A percentile compares a stretch with the other conserved stretches of the same genome.
Evolutionary conservation across 2,797 vertebrate species (phyloP).

Genomic region (Tapera naevia): DNA sequence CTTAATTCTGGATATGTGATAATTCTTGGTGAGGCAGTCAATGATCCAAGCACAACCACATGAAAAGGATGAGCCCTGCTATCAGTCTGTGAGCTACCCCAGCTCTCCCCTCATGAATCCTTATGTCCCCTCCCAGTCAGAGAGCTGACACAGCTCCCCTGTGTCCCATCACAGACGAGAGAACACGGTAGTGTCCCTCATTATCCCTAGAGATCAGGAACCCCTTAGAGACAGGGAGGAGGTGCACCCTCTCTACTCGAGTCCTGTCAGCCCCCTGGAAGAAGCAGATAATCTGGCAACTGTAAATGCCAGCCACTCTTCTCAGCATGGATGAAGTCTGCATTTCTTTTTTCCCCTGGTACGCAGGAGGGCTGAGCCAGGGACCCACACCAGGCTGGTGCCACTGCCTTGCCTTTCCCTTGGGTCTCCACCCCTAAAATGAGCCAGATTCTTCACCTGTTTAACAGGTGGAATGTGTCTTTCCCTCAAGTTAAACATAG

Average conservation of each 20-base stretch:
- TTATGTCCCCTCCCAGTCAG: background rate
- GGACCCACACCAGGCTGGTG: background rate
- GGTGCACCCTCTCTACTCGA: background rate
- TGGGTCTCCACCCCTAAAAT: background rate
- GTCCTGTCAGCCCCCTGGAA: background rate
- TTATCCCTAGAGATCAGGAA: slow-evolving; percentile 42
- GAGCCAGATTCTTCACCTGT: background rate
- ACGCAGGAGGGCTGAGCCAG: background rate
- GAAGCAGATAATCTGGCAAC: slow-evolving; percentile 1
- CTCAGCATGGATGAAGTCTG: background rate
- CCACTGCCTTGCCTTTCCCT: background rate
- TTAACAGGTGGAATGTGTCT: background rate
- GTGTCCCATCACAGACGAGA: slow-evolving; percentile 11
- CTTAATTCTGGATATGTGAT: background rate
- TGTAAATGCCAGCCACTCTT: background rate
- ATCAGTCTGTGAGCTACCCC: background rate
- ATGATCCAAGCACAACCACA: background rate
- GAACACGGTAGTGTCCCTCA: background rate
- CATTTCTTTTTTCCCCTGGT: background rate
- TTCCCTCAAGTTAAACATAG: background rate
- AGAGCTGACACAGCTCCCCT: background rate
- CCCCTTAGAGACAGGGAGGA: slow-evolving; percentile 22
- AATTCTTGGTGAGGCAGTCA: background rate
- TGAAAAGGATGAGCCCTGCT: background rate
- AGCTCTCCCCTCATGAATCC: background rate